Evolutionary conservation across 1,140 invertebrate species (phyloP).

Genomic region (Drosophila truncata): DNA sequence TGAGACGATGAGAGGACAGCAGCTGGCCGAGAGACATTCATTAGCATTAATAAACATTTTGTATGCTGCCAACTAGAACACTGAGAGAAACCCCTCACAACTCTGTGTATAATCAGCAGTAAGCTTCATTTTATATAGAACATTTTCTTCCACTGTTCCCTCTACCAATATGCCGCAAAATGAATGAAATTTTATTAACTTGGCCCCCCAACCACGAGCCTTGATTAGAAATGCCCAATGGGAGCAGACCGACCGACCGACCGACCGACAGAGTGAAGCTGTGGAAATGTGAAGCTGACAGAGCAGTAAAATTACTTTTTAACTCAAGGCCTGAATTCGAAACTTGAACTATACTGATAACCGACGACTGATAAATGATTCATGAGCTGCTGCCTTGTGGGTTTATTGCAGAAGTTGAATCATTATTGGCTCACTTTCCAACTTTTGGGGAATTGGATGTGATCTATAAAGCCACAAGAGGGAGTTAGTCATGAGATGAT

Average conservation of each 20-base stretch:
- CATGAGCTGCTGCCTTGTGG: conserved; percentile 40
- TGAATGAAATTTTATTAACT: conserved; percentile 55
- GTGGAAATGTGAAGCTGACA: conserved; percentile 28
- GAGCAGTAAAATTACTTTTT: conserved; percentile 52
- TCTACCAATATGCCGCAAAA: conserved; percentile 38
- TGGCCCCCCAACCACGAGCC: conserved; percentile 12
- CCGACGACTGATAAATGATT: conserved; percentile 49
- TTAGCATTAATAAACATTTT: conserved; percentile 70
- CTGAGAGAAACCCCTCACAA: conserved; percentile 13
- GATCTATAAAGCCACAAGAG: conserved; percentile 35
- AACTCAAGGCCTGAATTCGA: conserved; percentile 38
- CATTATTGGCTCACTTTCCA: conserved; percentile 27
- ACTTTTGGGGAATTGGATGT: conserved; percentile 24
- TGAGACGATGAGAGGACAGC: conserved; percentile 39
- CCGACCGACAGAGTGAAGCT: not conserved
- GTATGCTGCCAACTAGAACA: conserved; percentile 45
- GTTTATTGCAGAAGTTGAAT: conserved; percentile 47
- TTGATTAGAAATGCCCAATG: conserved; percentile 44
- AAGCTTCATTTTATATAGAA: not conserved
- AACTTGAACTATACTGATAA: conserved; percentile 47
- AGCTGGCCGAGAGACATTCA: conserved; percentile 48
- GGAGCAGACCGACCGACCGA: not conserved
- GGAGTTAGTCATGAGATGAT: conserved; percentile 43
- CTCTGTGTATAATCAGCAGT: no score
- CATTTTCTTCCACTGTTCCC: conserved; percentile 17